A percentile compares a stretch with the other conserved stretches of the same genome.
These are phyloP conservation scores for Pseudococcus viburni DNA, from an alignment of 2,888 invertebrate genomes.

Conservation along the genomic window DNA sequence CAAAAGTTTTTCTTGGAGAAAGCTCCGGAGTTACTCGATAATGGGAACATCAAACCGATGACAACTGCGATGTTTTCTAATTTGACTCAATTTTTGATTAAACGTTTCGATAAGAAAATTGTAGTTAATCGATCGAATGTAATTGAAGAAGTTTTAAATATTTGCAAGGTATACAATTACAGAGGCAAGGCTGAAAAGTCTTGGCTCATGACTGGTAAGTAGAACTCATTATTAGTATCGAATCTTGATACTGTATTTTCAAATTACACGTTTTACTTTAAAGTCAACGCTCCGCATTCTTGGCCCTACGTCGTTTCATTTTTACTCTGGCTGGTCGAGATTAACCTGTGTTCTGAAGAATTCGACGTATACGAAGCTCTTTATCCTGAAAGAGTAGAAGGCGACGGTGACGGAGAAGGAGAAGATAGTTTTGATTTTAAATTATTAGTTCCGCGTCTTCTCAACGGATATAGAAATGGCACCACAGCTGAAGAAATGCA, in stretches of 20 bases:
- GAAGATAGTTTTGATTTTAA: slow-evolving; percentile 60
- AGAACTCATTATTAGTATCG: background rate
- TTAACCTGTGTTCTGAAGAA: slow-evolving; percentile 60
- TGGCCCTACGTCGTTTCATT: slow-evolving; percentile 67
- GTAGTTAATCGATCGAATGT: slow-evolving; percentile 65
- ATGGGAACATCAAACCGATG: slow-evolving; percentile 67
- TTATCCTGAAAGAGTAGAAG: slow-evolving; percentile 65
- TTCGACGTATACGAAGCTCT: slow-evolving; percentile 64
- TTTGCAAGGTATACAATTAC: slow-evolving; percentile 67
- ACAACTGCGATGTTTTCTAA: slow-evolving; percentile 67
- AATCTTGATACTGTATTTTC: background rate
- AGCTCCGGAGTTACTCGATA: slow-evolving; percentile 58
- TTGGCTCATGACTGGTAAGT: slow-evolving; percentile 67
- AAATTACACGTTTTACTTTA: background rate
- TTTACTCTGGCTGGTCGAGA: slow-evolving; percentile 67
- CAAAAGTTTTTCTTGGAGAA: slow-evolving; percentile 55
- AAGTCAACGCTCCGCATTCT: slow-evolving; percentile 67
- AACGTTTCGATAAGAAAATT: slow-evolving; percentile 61
- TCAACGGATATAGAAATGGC: slow-evolving; percentile 44
- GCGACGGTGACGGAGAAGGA: slow-evolving; percentile 53
- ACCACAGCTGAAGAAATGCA: slow-evolving; percentile 41
- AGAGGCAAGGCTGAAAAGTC: slow-evolving; percentile 68
- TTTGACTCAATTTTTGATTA: slow-evolving; percentile 67
- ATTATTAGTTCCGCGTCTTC: slow-evolving; percentile 45
- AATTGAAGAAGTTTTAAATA: slow-evolving; percentile 66